Percentiles rank a stretch among this genome's conserved stretches.
Evolutionary conservation across 2,113 vertebrate species (phyloP).

Genomic region (Periophthalmodon schlosseri): DNA sequence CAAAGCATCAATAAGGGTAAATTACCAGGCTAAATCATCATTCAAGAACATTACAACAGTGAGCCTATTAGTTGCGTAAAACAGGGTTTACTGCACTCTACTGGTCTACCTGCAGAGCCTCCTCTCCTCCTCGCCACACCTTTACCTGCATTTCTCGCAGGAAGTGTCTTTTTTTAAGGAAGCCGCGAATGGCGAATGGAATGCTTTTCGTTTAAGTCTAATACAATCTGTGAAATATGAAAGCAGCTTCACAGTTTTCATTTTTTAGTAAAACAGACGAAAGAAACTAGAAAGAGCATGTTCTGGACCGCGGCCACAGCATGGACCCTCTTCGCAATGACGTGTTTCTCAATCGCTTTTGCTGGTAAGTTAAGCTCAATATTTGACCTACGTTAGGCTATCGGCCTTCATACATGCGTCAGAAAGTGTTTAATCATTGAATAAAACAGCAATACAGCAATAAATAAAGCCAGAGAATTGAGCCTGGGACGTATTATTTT

Average conservation of each 20-base stretch:
- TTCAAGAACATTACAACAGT: no score
- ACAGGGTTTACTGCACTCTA: not conserved
- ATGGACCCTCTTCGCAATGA: constrained; percentile 9
- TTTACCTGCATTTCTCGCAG: constrained; percentile 25
- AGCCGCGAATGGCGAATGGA: not conserved
- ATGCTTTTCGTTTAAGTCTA: not conserved
- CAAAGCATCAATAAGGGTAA: no score
- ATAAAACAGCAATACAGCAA: no score
- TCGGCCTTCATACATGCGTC: not conserved
- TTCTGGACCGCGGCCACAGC: not conserved
- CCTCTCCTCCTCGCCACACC: constrained; percentile 31
- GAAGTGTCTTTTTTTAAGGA: constrained; percentile 23
- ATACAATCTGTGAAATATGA: constrained; percentile 12
- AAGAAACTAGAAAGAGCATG: constrained; percentile 37
- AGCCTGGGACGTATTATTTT: not conserved
- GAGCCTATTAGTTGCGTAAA: no score
- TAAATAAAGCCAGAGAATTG: not conserved
- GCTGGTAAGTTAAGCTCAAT: constrained; percentile 45
- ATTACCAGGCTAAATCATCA: no score
- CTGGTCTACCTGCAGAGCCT: not conserved
- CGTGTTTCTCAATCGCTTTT: not conserved
- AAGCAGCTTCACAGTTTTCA: not conserved
- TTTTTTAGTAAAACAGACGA: not conserved
- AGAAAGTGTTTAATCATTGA: not conserved
- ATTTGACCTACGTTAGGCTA: not conserved